Conservation (phyloP, 2,113 vertebrate genomes). For the Ifrita kowaldi region DNA sequence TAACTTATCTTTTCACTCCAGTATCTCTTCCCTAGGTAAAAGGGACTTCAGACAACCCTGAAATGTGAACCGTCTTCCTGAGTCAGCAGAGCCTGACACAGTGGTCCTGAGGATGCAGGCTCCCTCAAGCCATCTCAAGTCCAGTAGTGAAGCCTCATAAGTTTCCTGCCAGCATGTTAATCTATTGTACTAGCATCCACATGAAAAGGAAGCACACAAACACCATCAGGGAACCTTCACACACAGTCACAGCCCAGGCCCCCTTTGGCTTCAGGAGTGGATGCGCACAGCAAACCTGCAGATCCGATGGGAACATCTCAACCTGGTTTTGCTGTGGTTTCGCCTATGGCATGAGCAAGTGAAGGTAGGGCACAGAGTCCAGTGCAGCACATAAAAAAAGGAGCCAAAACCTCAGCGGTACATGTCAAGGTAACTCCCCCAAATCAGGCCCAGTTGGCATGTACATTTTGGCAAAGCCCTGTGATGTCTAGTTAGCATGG, state of each 20-base stretch:
- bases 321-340: neutral
- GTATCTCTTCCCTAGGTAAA: neutral
- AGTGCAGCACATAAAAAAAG: neutral
- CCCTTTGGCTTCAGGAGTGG: neutral
- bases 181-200: neutral
- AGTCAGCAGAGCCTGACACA: neutral
- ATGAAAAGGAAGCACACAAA: neutral
- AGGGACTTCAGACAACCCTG: neutral
- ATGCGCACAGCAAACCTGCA: neutral
- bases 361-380: neutral
- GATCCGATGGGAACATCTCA: neutral
- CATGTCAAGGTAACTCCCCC: neutral
- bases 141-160: neutral
- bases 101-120: neutral
- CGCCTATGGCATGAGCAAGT: neutral
- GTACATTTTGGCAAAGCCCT: neutral
- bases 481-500: neutral
- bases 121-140: neutral
- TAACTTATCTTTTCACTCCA: neutral
- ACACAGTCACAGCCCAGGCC: fast-evolving
- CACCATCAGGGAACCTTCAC: neutral
- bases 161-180: neutral
- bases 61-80: neutral
- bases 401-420: neutral
- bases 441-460: neutral